Conservation (phyloP, 1,140 invertebrate species). For the Anastrepha obliqua region DNA sequence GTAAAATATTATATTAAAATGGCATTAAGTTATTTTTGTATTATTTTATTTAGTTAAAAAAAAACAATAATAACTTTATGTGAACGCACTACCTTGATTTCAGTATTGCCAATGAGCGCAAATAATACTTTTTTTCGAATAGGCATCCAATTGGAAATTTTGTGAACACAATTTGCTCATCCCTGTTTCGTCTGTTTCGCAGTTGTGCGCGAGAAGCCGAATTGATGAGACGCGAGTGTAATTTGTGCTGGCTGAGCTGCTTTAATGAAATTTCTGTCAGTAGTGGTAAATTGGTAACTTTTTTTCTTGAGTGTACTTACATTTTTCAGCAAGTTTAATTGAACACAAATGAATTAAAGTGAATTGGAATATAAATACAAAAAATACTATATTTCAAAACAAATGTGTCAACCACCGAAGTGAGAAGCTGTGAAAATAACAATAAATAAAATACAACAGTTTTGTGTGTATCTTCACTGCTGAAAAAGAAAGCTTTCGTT, state of each 20-base stretch:
- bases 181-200: slow-evolving; percentile 22
- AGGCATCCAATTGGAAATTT: slow-evolving; percentile 24
- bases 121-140: not conserved
- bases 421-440: slow-evolving; percentile 12
- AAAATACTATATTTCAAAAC: not conserved
- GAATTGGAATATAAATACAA: not conserved
- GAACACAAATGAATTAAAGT: not conserved
- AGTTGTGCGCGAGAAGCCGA: slow-evolving; percentile 49
- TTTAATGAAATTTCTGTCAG: not conserved
- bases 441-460: not conserved
- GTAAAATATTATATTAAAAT: too few relatives aligned
- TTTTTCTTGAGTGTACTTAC: not conserved
- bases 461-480: slow-evolving; percentile 48
- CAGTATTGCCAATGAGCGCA: not conserved
- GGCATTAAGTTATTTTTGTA: too few relatives aligned
- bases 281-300: slow-evolving; percentile 25
- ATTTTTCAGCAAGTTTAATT: not conserved
- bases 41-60: too few relatives aligned
- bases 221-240: slow-evolving; percentile 38
- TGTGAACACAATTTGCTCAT: slow-evolving; percentile 35
- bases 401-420: not conserved
- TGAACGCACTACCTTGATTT: too few relatives aligned
- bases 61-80: too few relatives aligned
- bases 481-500: slow-evolving; percentile 45
- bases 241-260: slow-evolving; percentile 21